Percentiles rank a stretch among this genome's conserved stretches.
Conservation (phyloP, 2,888 invertebrate species). For the Aphidius colemani region DNA sequence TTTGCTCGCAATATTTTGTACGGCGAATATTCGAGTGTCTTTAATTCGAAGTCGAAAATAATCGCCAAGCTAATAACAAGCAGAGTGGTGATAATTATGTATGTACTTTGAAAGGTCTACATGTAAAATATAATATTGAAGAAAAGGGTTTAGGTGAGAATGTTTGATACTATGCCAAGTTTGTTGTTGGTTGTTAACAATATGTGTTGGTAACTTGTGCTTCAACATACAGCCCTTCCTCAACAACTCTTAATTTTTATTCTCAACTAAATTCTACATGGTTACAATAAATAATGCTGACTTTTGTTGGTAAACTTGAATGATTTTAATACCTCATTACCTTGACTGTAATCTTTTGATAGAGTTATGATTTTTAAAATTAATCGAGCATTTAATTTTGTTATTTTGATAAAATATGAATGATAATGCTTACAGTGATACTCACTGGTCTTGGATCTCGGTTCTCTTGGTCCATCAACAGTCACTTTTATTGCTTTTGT, state of each 20-base stretch:
- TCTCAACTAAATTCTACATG: slow-evolving; percentile 35
- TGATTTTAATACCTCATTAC: slow-evolving; percentile 9
- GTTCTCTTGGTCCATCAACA: slow-evolving; percentile 95
- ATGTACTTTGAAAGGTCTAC: too few relatives aligned
- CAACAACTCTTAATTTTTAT: slow-evolving; percentile 53
- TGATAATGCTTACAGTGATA: slow-evolving; percentile 62
- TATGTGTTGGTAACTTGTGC: slow-evolving; percentile 40
- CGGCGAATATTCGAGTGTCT: too few relatives aligned
- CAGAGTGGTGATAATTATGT: too few relatives aligned
- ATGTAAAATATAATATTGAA: too few relatives aligned
- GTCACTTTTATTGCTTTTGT: slow-evolving; percentile 98
- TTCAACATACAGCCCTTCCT: slow-evolving; percentile 52
- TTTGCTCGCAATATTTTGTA: too few relatives aligned
- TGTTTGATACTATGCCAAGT: slow-evolving; percentile 33
- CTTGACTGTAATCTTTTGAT: background rate
- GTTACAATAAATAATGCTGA: slow-evolving; percentile 55
- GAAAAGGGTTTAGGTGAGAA: too few relatives aligned
- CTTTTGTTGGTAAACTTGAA: slow-evolving; percentile 33
- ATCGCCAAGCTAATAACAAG: too few relatives aligned
- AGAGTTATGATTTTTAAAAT: slow-evolving; percentile 17
- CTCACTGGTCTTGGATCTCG: slow-evolving; percentile 92
- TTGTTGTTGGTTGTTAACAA: slow-evolving; percentile 40
- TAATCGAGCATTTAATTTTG: slow-evolving; percentile 25
- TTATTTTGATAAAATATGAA: slow-evolving; percentile 37
- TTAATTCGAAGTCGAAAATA: too few relatives aligned